A percentile compares a stretch with the other conserved stretches of the same genome.
These are phyloP conservation scores for Patella ulyssiponensis DNA, from an alignment of 2,888 invertebrate genomes.

Conservation along the genomic window DNA sequence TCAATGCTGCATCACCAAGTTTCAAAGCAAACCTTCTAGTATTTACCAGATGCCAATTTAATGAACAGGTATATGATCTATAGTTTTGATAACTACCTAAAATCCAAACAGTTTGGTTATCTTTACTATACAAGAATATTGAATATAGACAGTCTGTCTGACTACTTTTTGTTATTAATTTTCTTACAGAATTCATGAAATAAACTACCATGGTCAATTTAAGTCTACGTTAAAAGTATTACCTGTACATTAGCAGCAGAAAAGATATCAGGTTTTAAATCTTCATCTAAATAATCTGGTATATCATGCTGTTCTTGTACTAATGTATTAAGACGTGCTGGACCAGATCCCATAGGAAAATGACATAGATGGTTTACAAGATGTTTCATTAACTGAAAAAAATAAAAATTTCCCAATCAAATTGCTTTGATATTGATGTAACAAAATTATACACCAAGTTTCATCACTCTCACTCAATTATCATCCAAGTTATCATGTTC, in stretches of 20 bases:
- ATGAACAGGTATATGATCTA: too few species aligned
- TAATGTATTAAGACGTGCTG: conserved; percentile 88
- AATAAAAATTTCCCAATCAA: too few species aligned
- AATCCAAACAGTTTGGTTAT: too few species aligned
- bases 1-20: too few species aligned
- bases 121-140: not conserved
- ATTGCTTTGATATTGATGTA: too few species aligned
- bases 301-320: conserved; percentile 93
- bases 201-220: not conserved
- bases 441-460: too few species aligned
- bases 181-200: not conserved
- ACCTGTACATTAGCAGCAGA: conserved; percentile 86
- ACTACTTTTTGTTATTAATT: not conserved
- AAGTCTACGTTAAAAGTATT: conserved; percentile 29
- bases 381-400: conserved; percentile 82
- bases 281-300: conserved; percentile 67
- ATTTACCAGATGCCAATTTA: too few species aligned
- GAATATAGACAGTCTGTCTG: not conserved
- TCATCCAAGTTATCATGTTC: too few species aligned
- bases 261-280: conserved; percentile 86
- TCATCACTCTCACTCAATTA: too few species aligned
- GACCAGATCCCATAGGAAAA: conserved; percentile 89
- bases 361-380: conserved; percentile 93
- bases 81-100: too few species aligned
- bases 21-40: too few species aligned